Conservation (phyloP, 2,113 vertebrate genomes). For the Hippocampus mohnikei region DNA sequence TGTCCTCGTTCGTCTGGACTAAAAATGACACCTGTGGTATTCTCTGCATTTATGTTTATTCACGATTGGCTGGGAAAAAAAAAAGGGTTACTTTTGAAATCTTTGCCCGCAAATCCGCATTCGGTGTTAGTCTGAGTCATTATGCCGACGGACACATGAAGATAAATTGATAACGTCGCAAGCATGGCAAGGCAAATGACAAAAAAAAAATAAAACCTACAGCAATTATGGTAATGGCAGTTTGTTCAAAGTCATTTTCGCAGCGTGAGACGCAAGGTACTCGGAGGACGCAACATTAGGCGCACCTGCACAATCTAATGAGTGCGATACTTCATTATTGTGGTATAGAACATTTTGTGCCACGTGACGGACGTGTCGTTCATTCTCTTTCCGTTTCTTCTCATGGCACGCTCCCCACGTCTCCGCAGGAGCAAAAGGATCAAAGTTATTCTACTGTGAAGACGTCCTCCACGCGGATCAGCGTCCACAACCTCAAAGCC, state of each 20-base stretch:
- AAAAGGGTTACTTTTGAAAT: not conserved
- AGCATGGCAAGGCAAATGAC: not conserved
- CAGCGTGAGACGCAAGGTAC: not conserved
- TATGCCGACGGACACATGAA: not conserved
- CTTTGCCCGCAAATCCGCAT: not conserved
- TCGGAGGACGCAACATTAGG: not conserved
- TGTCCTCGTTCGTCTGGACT: not conserved
- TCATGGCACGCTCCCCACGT: slow-evolving; percentile 17
- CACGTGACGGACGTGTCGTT: not conserved
- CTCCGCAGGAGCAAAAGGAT: slow-evolving; percentile 85
- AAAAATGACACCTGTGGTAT: not conserved
- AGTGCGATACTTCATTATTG: not conserved
- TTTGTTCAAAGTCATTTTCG: slow-evolving; percentile 23
- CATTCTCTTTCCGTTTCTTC: not conserved
- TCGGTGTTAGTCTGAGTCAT: not conserved
- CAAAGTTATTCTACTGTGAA: slow-evolving; percentile 92
- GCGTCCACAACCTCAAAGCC: slow-evolving; percentile 88
- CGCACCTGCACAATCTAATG: slow-evolving; percentile 1
- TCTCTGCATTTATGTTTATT: not conserved
- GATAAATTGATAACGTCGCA: not conserved
- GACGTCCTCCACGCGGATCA: slow-evolving; percentile 82
- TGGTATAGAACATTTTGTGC: not conserved
- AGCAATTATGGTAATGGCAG: slow-evolving; percentile 21
- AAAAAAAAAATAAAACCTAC: slow-evolving; percentile 10
- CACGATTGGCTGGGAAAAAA: not conserved